phyloP scores from a whole-genome alignment of 2,888 invertebrate genomes.

The Drosophila borealis region DNA sequence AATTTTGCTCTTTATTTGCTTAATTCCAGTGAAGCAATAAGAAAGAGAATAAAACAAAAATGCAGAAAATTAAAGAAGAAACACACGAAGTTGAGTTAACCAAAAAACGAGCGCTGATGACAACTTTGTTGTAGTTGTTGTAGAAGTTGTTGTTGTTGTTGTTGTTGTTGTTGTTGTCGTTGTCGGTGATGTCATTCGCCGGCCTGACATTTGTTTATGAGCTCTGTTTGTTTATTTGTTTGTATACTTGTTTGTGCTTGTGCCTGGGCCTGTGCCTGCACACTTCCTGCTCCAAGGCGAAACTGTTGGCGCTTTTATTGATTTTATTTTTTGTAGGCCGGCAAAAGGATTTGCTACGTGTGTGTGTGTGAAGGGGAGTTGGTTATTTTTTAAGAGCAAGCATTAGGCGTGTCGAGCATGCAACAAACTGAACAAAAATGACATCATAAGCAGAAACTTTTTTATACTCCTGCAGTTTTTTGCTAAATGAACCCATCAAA shows the following conservation, averaged over 20 bases:
- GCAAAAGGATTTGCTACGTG: slow-evolving; percentile 38
- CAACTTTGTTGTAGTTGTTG: slow-evolving; percentile 6
- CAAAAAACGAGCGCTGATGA: slow-evolving; percentile 9
- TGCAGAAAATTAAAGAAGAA: slow-evolving; percentile 22
- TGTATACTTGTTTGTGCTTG: slow-evolving; percentile 11
- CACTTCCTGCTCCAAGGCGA: slow-evolving; percentile 45
- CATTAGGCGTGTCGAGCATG: slow-evolving; percentile 35
- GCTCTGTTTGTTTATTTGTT: slow-evolving; percentile 22
- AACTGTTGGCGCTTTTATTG: slow-evolving; percentile 48
- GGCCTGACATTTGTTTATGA: slow-evolving; percentile 46
- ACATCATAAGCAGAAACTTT: slow-evolving; percentile 34
- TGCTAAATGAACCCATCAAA: background rate
- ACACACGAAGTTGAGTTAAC: slow-evolving; percentile 5
- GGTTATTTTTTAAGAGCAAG: background rate
- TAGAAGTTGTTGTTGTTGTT: slow-evolving; percentile 15
- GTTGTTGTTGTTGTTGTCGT: slow-evolving; percentile 12
- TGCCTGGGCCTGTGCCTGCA: slow-evolving; percentile 11
- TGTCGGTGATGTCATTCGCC: slow-evolving; percentile 54
- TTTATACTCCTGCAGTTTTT: slow-evolving; percentile 1
- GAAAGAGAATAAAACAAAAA: slow-evolving; percentile 20
- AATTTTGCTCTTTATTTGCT: background rate
- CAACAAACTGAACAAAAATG: slow-evolving; percentile 36
- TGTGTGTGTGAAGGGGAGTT: background rate
- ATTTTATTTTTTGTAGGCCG: slow-evolving; percentile 45
- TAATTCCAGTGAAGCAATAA: slow-evolving; percentile 1